Evolutionary conservation across 2,888 invertebrate species (phyloP), one percentile per base, ranked within the genome.

Genomic region (Euplagia quadripunctaria): DNA sequence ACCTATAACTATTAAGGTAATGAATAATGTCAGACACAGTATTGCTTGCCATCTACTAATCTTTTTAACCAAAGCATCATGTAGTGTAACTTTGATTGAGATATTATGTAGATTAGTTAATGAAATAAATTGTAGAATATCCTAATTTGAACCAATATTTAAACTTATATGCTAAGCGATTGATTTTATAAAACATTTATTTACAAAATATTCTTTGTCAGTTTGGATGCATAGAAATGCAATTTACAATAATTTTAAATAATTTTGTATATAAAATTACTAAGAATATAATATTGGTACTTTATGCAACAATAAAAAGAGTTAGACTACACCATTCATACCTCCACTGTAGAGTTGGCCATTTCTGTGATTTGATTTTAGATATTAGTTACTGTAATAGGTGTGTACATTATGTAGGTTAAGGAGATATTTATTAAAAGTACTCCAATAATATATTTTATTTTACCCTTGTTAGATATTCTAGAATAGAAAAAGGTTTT

Each of bases 41-140:
- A 20, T 43, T 68, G 68, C 55, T 55, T 68, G 67, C 51, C 65
- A 31, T 52, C 5, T 31, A 65, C 16, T 43, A 42, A 43, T 52
- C 12, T n/a, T 52, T 51, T 6, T 68, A 55, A 42, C 20, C 31
- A 58, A 12, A 31, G 43, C 52, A 68, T 55, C 17, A 68, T 20
- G 55, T 55, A 66, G 51, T 51, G 43, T 43, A 42, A 17, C 17
- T 42, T 11, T 64, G 7, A 14, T 16, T 16, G 52, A 17, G 2
- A 52, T 20, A 58, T 2, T 31, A 61, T 31, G 12, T 61, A 14
- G 6, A 31, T 61, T 31, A 0, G 14, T 31, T 61, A 31, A 12
- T 5, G 0, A 31, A 61, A 12, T 61, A 20, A 3, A 20, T 11
- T 58, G 58, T 58, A 58, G 43, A 46, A 46, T 46, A 46, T 46